These are phyloP conservation scores for Drosophila pseudoobscura DNA, from an alignment of 1,140 invertebrate genomes.

Conservation along the genomic window DNA sequence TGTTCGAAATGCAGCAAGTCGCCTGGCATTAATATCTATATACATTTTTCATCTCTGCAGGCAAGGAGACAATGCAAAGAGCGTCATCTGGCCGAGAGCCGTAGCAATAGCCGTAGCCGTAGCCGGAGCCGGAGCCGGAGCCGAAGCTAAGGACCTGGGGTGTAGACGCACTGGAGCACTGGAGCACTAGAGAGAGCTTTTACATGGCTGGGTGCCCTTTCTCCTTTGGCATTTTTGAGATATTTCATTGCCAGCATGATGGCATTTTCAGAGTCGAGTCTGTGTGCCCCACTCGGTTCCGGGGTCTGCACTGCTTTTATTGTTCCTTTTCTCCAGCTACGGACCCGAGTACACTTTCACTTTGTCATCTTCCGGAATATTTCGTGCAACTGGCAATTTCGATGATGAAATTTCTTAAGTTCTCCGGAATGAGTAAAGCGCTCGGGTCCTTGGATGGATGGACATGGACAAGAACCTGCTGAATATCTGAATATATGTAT, in stretches of 20 bases:
- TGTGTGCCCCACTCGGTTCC: constrained; percentile 12
- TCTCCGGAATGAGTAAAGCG: constrained; percentile 7
- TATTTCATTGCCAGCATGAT: constrained; percentile 55
- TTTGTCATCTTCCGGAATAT: constrained; percentile 45
- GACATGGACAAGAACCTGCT: constrained; percentile 6
- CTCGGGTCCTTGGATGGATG: constrained; percentile 2
- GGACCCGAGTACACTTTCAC: constrained; percentile 42
- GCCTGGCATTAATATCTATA: constrained; percentile 55
- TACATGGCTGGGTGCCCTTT: not conserved
- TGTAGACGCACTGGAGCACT: too few species aligned
- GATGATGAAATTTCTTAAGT: constrained; percentile 32
- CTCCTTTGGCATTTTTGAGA: constrained; percentile 40
- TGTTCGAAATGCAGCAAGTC: constrained; percentile 24
- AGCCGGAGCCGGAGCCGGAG: too few species aligned
- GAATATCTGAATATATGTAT: constrained; percentile 5
- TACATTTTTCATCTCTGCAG: constrained; percentile 50
- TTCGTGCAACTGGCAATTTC: constrained; percentile 31
- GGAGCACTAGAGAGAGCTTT: too few species aligned
- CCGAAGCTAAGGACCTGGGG: too few species aligned
- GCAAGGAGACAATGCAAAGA: constrained; percentile 53
- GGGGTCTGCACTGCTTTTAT: constrained; percentile 5
- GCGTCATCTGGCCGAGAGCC: constrained; percentile 23
- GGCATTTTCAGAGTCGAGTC: constrained; percentile 33
- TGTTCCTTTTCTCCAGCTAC: constrained; percentile 11
- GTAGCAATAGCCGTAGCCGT: not conserved